Percentiles rank a stretch among this genome's conserved stretches.
phyloP scores from a whole-genome alignment of 1,140 invertebrate genomes.

The Chrysomallon squamiferum region DNA sequence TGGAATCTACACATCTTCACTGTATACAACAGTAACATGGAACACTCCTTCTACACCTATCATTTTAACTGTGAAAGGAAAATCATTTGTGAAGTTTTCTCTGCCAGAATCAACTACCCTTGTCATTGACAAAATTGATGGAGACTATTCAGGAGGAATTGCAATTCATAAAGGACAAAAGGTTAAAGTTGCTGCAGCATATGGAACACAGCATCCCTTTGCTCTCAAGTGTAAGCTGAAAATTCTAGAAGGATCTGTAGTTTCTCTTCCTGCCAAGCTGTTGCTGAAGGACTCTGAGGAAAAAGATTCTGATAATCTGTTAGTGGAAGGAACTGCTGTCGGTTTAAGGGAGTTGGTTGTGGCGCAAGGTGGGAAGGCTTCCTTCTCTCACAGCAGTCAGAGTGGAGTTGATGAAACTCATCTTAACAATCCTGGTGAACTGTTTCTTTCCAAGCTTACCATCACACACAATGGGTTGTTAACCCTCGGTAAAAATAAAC shows the following conservation, averaged over 20 bases:
- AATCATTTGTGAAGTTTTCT: constrained; percentile 27
- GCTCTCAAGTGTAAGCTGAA: constrained; percentile 40
- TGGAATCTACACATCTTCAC: constrained; percentile 5
- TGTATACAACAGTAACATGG: constrained; percentile 23
- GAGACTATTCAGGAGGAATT: constrained; percentile 40
- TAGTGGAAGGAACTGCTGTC: constrained; percentile 34
- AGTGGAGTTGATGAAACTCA: constrained; percentile 27
- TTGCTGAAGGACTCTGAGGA: constrained; percentile 32
- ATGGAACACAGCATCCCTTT: constrained; percentile 42
- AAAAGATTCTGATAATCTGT: constrained; percentile 25
- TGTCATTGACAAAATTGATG: constrained; percentile 27
- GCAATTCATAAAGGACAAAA: constrained; percentile 25
- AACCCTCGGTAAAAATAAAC: constrained; percentile 27
- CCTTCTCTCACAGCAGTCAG: constrained; percentile 28
- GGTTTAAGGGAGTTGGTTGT: constrained; percentile 41
- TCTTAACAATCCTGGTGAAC: constrained; percentile 23
- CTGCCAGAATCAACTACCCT: constrained; percentile 5
- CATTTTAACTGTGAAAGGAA: constrained; percentile 22
- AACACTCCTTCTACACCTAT: constrained; percentile 15
- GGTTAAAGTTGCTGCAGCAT: constrained; percentile 35
- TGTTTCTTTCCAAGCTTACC: constrained; percentile 37
- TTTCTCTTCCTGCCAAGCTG: constrained; percentile 37
- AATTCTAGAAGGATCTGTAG: constrained; percentile 24
- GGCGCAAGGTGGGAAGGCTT: constrained; percentile 29
- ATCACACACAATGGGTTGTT: constrained; percentile 36